phyloP scores from a whole-genome alignment of 2,113 vertebrate genomes.

The Labeo catla region DNA sequence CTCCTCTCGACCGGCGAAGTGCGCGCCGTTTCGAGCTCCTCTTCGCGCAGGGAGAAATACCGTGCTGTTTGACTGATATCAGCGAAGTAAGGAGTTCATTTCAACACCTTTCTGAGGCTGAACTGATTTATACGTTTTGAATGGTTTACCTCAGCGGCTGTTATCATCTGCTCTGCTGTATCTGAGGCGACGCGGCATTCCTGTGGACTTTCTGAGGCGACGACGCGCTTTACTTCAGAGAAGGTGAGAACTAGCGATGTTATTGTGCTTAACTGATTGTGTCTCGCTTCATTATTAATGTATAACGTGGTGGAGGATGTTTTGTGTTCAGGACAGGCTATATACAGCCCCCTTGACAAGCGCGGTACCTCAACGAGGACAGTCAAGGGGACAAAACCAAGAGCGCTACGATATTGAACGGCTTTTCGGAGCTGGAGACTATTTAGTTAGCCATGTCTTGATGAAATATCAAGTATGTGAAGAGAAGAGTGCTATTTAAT shows the following conservation, averaged over 20 bases:
- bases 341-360: background rate
- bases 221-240: constrained; percentile 8
- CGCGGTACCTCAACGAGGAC: constrained; percentile 12
- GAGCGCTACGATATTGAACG: background rate
- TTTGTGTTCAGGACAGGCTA: constrained; percentile 23
- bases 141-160: constrained; percentile 24
- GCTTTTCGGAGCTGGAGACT: background rate
- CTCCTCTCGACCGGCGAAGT: constrained; percentile 45
- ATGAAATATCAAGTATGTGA: background rate
- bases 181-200: constrained; percentile 45
- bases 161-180: constrained; percentile 23
- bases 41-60: background rate
- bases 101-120: constrained; percentile 5
- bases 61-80: background rate
- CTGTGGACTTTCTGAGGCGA: constrained; percentile 38
- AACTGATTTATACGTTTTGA: constrained; percentile 1
- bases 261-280: background rate
- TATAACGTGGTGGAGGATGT: background rate
- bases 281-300: background rate
- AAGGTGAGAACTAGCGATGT: constrained; percentile 19
- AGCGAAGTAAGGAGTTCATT: background rate
- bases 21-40: constrained; percentile 12
- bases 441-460: background rate
- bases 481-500: background rate
- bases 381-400: constrained; percentile 27